Percentiles rank a stretch among this genome's conserved stretches.
These are phyloP conservation scores for Ornithoptera priamus DNA, from an alignment of 2,888 invertebrate species.

Conservation along the genomic window DNA sequence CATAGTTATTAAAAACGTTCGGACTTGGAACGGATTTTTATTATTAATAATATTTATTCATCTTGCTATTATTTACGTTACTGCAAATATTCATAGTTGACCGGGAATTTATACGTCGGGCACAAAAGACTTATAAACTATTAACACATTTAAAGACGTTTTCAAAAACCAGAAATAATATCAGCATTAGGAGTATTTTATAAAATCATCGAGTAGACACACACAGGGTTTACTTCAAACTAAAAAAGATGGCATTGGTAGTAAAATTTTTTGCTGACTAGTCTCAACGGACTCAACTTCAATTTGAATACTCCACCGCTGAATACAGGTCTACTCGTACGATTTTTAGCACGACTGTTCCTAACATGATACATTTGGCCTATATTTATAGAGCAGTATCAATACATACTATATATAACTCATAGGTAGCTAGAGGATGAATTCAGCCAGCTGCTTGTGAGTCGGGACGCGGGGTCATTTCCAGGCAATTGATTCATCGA, in stretches of 20 bases:
- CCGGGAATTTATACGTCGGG: too few relatives aligned
- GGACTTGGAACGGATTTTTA: background rate
- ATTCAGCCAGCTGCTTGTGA: slow-evolving; percentile 45
- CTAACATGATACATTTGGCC: background rate
- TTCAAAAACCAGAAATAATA: background rate
- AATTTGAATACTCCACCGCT: too few relatives aligned
- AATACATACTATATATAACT: background rate
- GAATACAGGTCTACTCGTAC: too few relatives aligned
- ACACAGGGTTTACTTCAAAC: too few relatives aligned
- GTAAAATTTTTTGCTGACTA: too few relatives aligned
- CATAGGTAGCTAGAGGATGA: slow-evolving; percentile 9
- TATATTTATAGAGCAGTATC: slow-evolving; percentile 1
- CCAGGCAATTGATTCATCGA: slow-evolving; percentile 73
- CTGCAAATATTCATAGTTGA: too few relatives aligned
- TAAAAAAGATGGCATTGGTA: too few relatives aligned
- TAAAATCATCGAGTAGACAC: too few relatives aligned
- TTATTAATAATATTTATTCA: background rate
- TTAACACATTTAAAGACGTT: background rate
- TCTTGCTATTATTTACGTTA: too few relatives aligned
- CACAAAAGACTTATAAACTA: too few relatives aligned
- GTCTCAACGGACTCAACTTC: too few relatives aligned
- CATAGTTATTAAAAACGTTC: background rate
- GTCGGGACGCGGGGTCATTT: slow-evolving; percentile 53
- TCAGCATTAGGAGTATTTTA: background rate
- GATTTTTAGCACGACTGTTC: too few relatives aligned